Percentiles rank a stretch among this genome's conserved stretches.
These are phyloP conservation scores for Piprites chloris DNA, from an alignment of 2,113 vertebrate genomes.

Conservation along the genomic window DNA sequence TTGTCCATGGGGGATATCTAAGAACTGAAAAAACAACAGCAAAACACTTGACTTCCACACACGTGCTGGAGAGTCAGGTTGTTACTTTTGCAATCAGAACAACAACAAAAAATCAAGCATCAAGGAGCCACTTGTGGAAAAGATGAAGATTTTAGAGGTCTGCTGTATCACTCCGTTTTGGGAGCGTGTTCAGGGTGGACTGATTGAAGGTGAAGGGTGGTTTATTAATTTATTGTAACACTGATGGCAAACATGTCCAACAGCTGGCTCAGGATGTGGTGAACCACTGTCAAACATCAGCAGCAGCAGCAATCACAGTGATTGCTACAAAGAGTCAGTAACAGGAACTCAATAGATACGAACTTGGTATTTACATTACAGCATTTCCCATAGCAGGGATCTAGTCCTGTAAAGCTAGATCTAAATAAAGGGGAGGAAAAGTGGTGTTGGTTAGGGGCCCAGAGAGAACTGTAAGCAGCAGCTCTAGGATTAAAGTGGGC, in stretches of 20 bases:
- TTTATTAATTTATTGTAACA: fast-evolving
- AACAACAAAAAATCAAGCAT: neutral
- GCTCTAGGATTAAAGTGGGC: neutral
- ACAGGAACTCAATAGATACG: fast-evolving
- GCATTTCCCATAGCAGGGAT: neutral
- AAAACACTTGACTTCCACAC: neutral
- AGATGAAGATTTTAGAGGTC: neutral
- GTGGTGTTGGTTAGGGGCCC: too few relatives aligned
- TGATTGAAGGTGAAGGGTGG: neutral
- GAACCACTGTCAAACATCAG: neutral
- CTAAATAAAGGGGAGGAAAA: neutral
- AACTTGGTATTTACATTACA: neutral
- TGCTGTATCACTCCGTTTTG: neutral
- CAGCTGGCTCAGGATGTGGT: neutral
- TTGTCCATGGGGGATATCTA: neutral
- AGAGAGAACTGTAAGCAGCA: neutral
- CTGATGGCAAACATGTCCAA: neutral
- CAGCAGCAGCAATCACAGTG: neutral
- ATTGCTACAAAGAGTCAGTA: neutral
- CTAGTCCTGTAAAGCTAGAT: neutral
- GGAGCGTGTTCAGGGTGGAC: neutral
- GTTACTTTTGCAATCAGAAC: neutral
- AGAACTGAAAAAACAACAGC: neutral
- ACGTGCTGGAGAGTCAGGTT: neutral
- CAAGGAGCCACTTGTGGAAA: neutral